Conservation (phyloP, 2,888 invertebrate genomes). For the Athripsodes cinereus region DNA sequence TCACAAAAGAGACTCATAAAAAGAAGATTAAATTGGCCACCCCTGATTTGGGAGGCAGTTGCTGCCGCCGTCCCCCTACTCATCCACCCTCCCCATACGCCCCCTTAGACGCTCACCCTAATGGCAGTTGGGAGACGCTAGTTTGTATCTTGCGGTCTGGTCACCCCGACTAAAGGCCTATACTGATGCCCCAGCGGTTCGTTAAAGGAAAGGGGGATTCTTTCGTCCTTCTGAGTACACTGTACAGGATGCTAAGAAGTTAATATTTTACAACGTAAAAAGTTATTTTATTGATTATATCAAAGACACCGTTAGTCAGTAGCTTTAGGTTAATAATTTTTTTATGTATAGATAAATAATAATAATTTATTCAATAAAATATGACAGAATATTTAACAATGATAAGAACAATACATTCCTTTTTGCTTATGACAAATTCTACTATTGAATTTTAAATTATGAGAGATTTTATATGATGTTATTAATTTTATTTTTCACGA, state of each 20-base stretch:
- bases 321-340: too few relatives aligned
- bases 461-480: too few relatives aligned
- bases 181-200: constrained; percentile 12
- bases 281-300: too few relatives aligned
- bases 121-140: neutral
- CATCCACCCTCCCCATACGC: neutral
- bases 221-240: neutral
- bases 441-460: too few relatives aligned
- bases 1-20: too few relatives aligned
- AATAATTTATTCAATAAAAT: too few relatives aligned
- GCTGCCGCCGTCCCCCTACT: neutral
- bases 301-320: too few relatives aligned
- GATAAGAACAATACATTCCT: too few relatives aligned
- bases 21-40: neutral
- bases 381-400: too few relatives aligned
- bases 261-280: too few relatives aligned
- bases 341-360: neutral
- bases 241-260: neutral
- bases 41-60: neutral
- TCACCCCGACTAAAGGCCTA: constrained; percentile 17
- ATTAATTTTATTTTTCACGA: too few relatives aligned
- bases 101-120: neutral
- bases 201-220: constrained; percentile 1
- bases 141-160: constrained; percentile 8
- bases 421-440: too few relatives aligned